These are phyloP conservation scores for Metaphire vulgaris DNA, from an alignment of 1,140 invertebrate species.

Conservation along the genomic window DNA sequence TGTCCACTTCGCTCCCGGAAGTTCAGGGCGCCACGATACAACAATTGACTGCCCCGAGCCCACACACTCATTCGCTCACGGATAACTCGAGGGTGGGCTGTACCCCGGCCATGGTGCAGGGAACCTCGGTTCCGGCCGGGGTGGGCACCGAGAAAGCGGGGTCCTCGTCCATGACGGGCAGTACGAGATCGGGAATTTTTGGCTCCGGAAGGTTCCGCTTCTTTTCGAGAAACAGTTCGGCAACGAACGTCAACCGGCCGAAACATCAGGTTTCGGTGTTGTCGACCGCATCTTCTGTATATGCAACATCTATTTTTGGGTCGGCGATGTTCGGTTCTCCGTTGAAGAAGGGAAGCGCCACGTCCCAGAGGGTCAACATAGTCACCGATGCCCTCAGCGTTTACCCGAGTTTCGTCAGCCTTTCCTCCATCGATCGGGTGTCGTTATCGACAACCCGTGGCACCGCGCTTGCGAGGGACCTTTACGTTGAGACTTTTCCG, in stretches of 20 bases:
- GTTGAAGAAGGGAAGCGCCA: background rate
- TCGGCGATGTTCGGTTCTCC: slow-evolving; percentile 13
- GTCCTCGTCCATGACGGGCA: background rate
- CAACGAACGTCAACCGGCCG: background rate
- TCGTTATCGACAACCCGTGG: slow-evolving; percentile 5
- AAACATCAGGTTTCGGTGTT: background rate
- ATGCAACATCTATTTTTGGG: background rate
- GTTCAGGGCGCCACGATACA: background rate
- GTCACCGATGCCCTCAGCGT: slow-evolving; percentile 11
- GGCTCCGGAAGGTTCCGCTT: background rate
- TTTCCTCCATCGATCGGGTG: background rate
- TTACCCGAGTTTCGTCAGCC: slow-evolving; percentile 14
- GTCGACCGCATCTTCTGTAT: background rate
- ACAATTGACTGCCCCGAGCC: background rate
- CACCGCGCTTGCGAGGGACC: background rate
- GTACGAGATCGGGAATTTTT: slow-evolving; percentile 8
- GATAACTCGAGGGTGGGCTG: background rate
- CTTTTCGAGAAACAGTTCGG: background rate
- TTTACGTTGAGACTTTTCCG: slow-evolving; percentile 2
- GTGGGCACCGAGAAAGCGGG: background rate
- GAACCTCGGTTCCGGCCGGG: background rate
- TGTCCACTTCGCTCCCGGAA: slow-evolving; percentile 1
- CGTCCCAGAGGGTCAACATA: slow-evolving; percentile 11
- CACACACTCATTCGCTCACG: background rate
- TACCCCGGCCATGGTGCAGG: background rate